These are phyloP conservation scores for Meloidogyne floridensis DNA, from an alignment of 1,140 invertebrate genomes.

Conservation along the genomic window DNA sequence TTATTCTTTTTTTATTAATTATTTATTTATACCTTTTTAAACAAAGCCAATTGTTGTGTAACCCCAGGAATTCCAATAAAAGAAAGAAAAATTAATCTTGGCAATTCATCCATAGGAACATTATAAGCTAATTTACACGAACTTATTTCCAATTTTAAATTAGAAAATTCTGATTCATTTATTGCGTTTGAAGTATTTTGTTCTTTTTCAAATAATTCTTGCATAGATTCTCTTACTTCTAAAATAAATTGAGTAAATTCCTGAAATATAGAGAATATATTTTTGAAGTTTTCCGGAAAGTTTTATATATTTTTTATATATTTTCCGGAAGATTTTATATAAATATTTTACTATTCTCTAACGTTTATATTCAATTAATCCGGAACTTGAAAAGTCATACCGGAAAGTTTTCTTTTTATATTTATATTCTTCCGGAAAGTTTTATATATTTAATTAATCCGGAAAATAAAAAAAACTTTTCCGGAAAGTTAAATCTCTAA, in stretches of 20 bases:
- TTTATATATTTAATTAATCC: no score
- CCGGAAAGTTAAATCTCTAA: no score
- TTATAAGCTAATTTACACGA: slow-evolving; percentile 38
- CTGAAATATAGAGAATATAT: neutral
- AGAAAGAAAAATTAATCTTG: slow-evolving; percentile 28
- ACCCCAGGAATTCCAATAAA: slow-evolving; percentile 31
- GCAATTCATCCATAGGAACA: slow-evolving; percentile 30
- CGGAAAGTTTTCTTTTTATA: neutral
- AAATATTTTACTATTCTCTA: no score
- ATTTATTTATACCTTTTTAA: slow-evolving; percentile 20
- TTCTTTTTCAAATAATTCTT: slow-evolving; percentile 5
- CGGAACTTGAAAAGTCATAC: no score
- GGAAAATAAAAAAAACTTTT: no score
- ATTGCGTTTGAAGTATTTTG: neutral
- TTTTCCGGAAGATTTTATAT: no score
- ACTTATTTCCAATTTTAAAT: slow-evolving; percentile 41
- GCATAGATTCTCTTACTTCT: slow-evolving; percentile 33
- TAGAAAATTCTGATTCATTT: slow-evolving; percentile 28
- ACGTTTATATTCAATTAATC: neutral
- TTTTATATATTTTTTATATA: neutral
- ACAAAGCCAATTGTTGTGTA: slow-evolving; percentile 20
- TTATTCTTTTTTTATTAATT: no score
- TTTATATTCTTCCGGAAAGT: neutral
- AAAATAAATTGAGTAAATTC: slow-evolving; percentile 19
- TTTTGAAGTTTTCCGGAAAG: neutral